Percentiles rank a stretch among this genome's conserved stretches.
phyloP scores from a whole-genome alignment of 2,888 invertebrate genomes.

The Octonoba sinensis region DNA sequence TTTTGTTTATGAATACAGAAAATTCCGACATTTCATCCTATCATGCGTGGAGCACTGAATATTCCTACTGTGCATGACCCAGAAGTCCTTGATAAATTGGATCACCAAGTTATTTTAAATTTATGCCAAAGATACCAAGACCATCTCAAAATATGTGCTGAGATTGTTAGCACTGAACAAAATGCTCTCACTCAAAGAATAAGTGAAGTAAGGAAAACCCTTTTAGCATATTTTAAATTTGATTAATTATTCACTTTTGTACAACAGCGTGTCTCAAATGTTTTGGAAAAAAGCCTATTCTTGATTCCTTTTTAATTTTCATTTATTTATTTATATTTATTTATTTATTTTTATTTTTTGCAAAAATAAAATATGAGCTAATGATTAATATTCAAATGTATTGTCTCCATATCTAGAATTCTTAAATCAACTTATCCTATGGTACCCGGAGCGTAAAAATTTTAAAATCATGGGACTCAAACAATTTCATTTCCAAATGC shows the following conservation, averaged over 20 bases:
- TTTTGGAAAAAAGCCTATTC: not conserved
- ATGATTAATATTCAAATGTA: no score
- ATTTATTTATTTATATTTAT: no score
- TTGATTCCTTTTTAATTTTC: not conserved
- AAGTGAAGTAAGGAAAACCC: conserved; percentile 78
- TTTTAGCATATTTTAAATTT: conserved; percentile 3
- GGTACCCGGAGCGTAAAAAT: no score
- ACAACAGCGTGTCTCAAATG: not conserved
- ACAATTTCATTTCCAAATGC: no score
- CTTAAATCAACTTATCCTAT: no score
- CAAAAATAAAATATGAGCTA: no score
- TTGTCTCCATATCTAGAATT: no score
- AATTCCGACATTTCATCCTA: conserved; percentile 92
- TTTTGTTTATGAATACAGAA: conserved; percentile 72
- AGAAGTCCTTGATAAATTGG: conserved; percentile 85
- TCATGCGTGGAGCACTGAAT: conserved; percentile 89
- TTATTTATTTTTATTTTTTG: no score
- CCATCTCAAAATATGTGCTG: conserved; percentile 86
- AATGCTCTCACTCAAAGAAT: conserved; percentile 80
- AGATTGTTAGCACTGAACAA: conserved; percentile 85
- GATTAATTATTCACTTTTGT: conserved; percentile 17
- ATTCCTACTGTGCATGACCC: conserved; percentile 85
- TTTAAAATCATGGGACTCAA: no score
- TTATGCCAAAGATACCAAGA: conserved; percentile 86
- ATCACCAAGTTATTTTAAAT: conserved; percentile 79